Evolutionary conservation across 2,113 vertebrate genomes (phyloP), one percentile per base, ranked within the genome.

Genomic region (Malurus cyaneus): DNA sequence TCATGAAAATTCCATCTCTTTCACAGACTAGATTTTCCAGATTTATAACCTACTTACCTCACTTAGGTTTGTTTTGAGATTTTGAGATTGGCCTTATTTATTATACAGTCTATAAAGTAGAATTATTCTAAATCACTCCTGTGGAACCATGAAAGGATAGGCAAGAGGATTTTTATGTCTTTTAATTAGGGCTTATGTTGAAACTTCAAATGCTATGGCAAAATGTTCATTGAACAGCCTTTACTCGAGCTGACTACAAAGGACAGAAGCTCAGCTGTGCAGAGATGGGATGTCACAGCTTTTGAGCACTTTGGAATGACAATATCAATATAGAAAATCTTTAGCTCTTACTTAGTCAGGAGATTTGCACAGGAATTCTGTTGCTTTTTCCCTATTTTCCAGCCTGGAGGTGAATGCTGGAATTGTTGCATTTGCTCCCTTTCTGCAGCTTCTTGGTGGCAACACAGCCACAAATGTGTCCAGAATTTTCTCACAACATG

Each of bases 61-160:
- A 90, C 50, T 81, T 44, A 59, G 32, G 32, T 85, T 88, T 92
- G 67, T 82, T 95, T 92, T 61, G 80, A 91, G 81, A 60, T 92
- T 89, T 95, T 89, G 52, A 91, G 89, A 92, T 80, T 78, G 76
- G 52, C 31, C 88, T 90, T 96, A 93, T 97, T 94, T 96, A 95
- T 93, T 94, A 92, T 57, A 73, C 28, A 80, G 56, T 77, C 90
- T 80, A 88, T 94, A 92, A 94, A 96, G 64, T 24, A 81, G 92
- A 93, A 92, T 95, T 89, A 91, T 91, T 81, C 91, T 95, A 94
- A 96, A 94, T 94, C 91, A 96, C 64, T 92, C 82, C 92, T 92
- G 46, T 80, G 79, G 94, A 95, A 96, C 88, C 72, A 92, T 70
- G 88, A 86, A 96, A 95, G 3, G 82, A 80, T 71, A 80, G 73